Evolutionary conservation across 1,140 invertebrate genomes (phyloP), one percentile per base, ranked within the genome.

Genomic region (Cylas formicarius): DNA sequence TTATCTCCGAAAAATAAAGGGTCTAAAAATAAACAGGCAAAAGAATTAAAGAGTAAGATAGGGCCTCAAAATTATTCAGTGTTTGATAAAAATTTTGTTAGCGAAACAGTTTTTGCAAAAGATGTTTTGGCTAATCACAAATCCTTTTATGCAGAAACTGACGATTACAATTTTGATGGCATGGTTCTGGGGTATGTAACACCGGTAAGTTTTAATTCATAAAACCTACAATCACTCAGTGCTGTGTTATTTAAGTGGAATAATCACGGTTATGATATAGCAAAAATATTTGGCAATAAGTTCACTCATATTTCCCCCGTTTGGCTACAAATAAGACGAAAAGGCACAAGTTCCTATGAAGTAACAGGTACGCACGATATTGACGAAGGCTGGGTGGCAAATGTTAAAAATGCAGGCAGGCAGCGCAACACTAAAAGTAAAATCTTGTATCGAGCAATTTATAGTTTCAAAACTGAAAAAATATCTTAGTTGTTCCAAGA

Each of bases 291-390:
- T 72, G 81, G 80, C 24, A 75, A 79, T 21, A 97, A 97, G 67
- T 91, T 97, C 56, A 83, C 83, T 34, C 83, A 86, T 52, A 77
- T 97, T 2, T 93, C 91, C 9, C 93, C 94, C 3, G 91, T 97
- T 0, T 97, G 94, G 93, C 71, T 97, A 5, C 87, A 94, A 70
- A 65, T 95, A 13, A 76, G 77, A 56, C 62, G 76, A 26, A 79
- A 71, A 44, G 73, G 65, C 53, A 70, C 64, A 23, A 72, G 74
- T 37, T 71, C 70, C 9, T 84, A 82, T 59, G 72, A 76, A 38
- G 66, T 88, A 26, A 74, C 76, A 1, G 82, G 82, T 8, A 72
- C 76, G 3, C 82, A 89, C 65, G 84, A 89, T 69, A 73, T 90
- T 43, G 87, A 94, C 61, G 75, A 78, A 61, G 77, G 79, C n/a